Evolutionary conservation across 2,797 vertebrate species (phyloP).

Genomic region (Prunella strophiata): DNA sequence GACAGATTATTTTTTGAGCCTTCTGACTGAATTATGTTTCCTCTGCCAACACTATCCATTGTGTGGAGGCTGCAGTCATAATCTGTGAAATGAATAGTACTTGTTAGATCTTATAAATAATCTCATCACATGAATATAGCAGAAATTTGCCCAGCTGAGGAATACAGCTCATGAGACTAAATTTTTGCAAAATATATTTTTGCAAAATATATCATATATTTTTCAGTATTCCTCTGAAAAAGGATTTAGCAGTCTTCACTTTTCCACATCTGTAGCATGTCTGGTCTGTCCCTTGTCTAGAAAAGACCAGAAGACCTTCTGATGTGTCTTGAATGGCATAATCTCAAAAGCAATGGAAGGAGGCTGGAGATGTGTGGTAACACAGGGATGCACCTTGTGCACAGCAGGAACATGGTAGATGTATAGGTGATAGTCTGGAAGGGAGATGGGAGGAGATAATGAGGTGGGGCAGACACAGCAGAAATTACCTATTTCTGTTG

Average conservation of each 20-base stretch:
- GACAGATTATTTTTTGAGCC: not conserved
- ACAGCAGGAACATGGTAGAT: not conserved
- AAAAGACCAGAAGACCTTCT: not conserved
- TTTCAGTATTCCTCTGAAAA: not conserved
- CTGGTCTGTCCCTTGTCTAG: not conserved
- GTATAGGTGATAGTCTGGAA: not conserved
- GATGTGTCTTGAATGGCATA: not conserved
- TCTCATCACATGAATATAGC: not conserved
- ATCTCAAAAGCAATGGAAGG: not conserved
- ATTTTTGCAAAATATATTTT: not conserved
- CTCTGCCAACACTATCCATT: not conserved
- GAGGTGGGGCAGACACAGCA: not conserved
- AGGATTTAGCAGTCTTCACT: not conserved
- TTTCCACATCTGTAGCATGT: not conserved
- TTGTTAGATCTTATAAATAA: slow-evolving; percentile 36
- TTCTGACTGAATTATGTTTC: not conserved
- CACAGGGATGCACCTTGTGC: not conserved
- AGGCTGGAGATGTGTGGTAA: not conserved
- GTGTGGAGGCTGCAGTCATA: slow-evolving; percentile 4
- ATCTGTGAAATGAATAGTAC: slow-evolving; percentile 30
- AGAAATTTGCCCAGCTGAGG: slow-evolving; percentile 14
- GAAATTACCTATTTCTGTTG: not conserved
- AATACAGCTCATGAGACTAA: not conserved
- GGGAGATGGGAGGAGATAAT: not conserved
- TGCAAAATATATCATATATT: no score